Evolutionary conservation across 2,888 invertebrate species (phyloP).

Genomic region (Watsonalla cultraria): DNA sequence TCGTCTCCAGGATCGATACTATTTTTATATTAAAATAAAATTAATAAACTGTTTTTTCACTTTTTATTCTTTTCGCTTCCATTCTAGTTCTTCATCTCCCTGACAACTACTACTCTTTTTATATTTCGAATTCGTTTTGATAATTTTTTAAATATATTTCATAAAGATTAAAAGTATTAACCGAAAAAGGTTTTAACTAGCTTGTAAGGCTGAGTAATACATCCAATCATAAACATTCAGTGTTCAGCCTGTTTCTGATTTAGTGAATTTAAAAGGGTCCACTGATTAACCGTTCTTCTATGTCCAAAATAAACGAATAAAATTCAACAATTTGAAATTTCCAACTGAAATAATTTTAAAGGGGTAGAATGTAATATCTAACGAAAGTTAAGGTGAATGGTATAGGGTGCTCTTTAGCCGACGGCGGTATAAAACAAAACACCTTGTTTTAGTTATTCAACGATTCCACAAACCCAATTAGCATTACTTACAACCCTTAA

Average conservation of each 20-base stretch:
- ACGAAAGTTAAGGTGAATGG: conserved; percentile 38
- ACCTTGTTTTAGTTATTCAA: conserved; percentile 56
- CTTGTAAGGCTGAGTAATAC: no score
- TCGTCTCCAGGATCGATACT: no score
- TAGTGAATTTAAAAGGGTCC: conserved; percentile 6
- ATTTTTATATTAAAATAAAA: no score
- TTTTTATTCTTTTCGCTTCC: no score
- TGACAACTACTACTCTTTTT: no score
- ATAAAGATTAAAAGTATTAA: no score
- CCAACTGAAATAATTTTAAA: conserved; percentile 32
- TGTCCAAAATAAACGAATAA: conserved; percentile 16
- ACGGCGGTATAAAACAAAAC: conserved; percentile 52
- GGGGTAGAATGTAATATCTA: conserved; percentile 42
- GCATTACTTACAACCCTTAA: conserved; percentile 46
- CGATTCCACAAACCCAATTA: conserved; percentile 62
- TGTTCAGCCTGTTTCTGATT: not conserved
- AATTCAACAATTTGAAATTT: conserved; percentile 20
- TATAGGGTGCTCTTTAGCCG: conserved; percentile 36
- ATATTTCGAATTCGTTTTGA: no score
- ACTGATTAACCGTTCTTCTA: conserved; percentile 10
- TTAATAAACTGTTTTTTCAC: no score
- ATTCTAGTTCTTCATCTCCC: no score
- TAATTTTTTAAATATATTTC: no score
- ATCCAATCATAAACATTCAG: conserved; percentile 14
- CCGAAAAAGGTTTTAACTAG: no score